A percentile compares a stretch with the other conserved stretches of the same genome.
Evolutionary conservation across 1,140 invertebrate genomes (phyloP).

Genomic region (Orussus abietinus): DNA sequence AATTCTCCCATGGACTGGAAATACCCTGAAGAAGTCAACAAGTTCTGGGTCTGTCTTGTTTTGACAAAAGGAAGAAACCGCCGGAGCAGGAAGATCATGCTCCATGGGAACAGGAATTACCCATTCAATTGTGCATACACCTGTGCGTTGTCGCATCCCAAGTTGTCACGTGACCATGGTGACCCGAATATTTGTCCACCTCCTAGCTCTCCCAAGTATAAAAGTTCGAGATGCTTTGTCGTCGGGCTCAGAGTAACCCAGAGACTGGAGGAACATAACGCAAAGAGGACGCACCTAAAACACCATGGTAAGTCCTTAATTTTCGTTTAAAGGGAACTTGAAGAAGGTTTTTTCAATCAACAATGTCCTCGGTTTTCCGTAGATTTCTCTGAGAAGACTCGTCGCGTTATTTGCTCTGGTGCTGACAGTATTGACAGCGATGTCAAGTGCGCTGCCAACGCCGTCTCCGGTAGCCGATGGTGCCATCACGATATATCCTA

Average conservation of each 20-base stretch:
- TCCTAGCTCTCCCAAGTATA: conserved; percentile 19
- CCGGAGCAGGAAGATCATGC: too few relatives aligned
- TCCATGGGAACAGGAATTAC: too few relatives aligned
- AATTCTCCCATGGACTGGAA: conserved; percentile 3
- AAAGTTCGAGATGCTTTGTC: conserved; percentile 15
- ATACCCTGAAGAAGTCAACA: conserved; percentile 7
- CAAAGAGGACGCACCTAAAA: neutral
- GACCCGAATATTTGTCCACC: conserved; percentile 24
- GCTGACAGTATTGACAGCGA: neutral
- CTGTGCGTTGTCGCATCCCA: neutral
- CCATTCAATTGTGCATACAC: too few relatives aligned
- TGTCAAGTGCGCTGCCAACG: conserved; percentile 9
- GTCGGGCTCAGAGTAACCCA: neutral
- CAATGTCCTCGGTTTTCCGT: neutral
- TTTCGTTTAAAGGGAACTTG: neutral
- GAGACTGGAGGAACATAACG: neutral
- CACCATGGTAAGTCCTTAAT: neutral
- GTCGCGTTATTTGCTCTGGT: conserved; percentile 8
- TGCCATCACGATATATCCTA: conserved; percentile 29
- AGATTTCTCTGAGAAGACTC: conserved; percentile 14
- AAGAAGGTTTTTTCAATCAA: conserved; percentile 5
- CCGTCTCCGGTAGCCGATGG: conserved; percentile 14
- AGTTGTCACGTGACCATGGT: conserved; percentile 5
- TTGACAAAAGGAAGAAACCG: too few relatives aligned
- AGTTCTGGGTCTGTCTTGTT: conserved; percentile 3